Evolutionary conservation across 2,888 invertebrate species (phyloP).

Genomic region (Arrhopalites spinosus): DNA sequence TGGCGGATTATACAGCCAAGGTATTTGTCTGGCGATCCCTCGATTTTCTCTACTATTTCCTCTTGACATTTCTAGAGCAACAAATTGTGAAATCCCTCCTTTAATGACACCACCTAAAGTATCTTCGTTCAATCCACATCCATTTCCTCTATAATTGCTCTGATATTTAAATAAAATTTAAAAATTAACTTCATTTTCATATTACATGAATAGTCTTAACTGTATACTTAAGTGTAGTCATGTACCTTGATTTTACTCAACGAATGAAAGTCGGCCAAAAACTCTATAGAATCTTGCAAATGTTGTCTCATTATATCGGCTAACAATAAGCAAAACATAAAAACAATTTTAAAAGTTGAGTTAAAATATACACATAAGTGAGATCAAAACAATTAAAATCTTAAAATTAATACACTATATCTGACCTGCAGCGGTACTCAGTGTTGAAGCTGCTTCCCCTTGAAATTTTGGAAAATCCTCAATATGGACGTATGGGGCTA

Average conservation of each 20-base stretch:
- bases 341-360: too few species aligned
- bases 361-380: too few species aligned
- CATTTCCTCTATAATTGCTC: slow-evolving; percentile 73
- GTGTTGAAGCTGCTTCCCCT: slow-evolving; percentile 57
- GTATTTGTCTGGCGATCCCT: slow-evolving; percentile 78
- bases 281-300: slow-evolving; percentile 89
- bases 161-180: slow-evolving; percentile 58
- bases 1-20: slow-evolving; percentile 86
- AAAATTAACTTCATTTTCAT: background rate
- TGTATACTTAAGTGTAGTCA: too few species aligned
- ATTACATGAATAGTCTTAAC: background rate
- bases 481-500: slow-evolving; percentile 75
- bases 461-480: slow-evolving; percentile 64
- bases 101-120: slow-evolving; percentile 95
- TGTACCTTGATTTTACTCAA: slow-evolving; percentile 92
- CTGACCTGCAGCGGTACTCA: slow-evolving; percentile 64
- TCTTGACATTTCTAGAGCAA: slow-evolving; percentile 90
- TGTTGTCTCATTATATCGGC: slow-evolving; percentile 91
- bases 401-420: too few species aligned
- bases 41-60: slow-evolving; percentile 83
- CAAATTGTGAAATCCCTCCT: slow-evolving; percentile 89
- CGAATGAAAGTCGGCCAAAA: slow-evolving; percentile 94
- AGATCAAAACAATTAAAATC: too few species aligned
- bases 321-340: too few species aligned
- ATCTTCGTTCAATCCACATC: slow-evolving; percentile 85